Conservation (phyloP, 2,888 invertebrate genomes). For the Agelastica alni region DNA sequence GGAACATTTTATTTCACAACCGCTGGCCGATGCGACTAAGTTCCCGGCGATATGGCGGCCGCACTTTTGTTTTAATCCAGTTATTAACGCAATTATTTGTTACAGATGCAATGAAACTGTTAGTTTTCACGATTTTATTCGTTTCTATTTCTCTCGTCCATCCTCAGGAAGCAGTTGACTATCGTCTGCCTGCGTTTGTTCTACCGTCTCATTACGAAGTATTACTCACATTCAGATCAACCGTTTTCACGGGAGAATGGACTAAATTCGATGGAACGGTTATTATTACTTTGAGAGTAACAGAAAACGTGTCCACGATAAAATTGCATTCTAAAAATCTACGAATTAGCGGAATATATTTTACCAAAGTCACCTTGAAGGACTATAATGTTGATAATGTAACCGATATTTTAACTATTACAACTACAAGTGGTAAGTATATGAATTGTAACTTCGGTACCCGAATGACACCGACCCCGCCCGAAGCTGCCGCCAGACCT, state of each 20-base stretch:
- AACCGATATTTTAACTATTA: constrained; percentile 27
- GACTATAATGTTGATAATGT: constrained; percentile 11
- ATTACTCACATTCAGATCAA: not conserved
- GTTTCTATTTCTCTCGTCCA: not conserved
- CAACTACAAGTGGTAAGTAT: constrained; percentile 2
- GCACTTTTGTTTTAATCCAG: no score
- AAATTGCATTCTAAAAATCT: constrained; percentile 21
- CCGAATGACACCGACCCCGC: no score
- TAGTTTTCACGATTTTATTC: not conserved
- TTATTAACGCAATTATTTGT: no score
- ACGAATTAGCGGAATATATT: not conserved
- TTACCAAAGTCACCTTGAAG: no score
- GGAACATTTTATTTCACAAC: no score
- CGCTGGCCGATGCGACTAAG: no score
- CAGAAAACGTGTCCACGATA: constrained; percentile 4
- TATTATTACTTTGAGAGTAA: constrained; percentile 12
- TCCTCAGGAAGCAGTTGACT: constrained; percentile 1
- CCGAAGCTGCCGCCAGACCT: no score
- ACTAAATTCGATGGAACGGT: constrained; percentile 12
- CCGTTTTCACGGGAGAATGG: constrained; percentile 5
- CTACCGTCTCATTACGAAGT: constrained; percentile 10
- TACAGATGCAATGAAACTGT: no score
- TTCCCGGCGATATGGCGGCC: no score
- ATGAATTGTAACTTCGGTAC: no score
- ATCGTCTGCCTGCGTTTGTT: constrained; percentile 13